Evolutionary conservation across 2,797 vertebrate genomes (phyloP).

Genomic region (Esox lucius): DNA sequence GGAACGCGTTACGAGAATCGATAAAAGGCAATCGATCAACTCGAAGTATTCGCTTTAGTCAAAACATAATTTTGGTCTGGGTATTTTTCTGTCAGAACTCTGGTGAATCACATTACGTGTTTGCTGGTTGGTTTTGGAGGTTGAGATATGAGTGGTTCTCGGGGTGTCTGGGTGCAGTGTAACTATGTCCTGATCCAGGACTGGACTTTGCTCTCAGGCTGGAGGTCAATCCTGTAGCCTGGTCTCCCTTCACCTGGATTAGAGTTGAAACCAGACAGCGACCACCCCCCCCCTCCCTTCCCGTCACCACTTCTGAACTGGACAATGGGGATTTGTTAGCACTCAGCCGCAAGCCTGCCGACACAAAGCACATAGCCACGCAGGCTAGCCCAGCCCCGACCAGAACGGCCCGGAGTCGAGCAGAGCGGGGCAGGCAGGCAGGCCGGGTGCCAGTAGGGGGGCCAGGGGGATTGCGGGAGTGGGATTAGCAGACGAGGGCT

Average conservation of each 20-base stretch:
- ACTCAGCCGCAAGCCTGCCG: slow-evolving; percentile 84
- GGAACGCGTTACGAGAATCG: background rate
- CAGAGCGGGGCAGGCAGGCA: slow-evolving; percentile 40
- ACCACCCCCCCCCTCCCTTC: slow-evolving; percentile 73
- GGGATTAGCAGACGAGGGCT: slow-evolving; percentile 89
- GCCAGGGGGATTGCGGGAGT: slow-evolving; percentile 54
- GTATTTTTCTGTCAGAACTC: slow-evolving; percentile 6
- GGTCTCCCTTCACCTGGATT: slow-evolving; percentile 85
- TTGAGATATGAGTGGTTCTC: slow-evolving; percentile 1
- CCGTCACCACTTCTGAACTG: slow-evolving; percentile 82
- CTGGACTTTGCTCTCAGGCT: slow-evolving; percentile 62
- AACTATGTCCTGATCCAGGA: slow-evolving; percentile 13
- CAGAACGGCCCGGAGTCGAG: background rate
- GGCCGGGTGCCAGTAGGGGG: slow-evolving; percentile 67
- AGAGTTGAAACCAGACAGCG: slow-evolving; percentile 97
- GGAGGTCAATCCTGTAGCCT: slow-evolving; percentile 34
- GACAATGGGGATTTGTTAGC: slow-evolving; percentile 97
- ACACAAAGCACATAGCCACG: slow-evolving; percentile 86
- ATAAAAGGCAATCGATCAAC: slow-evolving; percentile 7
- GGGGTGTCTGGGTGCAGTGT: background rate
- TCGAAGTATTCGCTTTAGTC: background rate
- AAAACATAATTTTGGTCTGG: too few species aligned
- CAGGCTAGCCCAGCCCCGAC: slow-evolving; percentile 36
- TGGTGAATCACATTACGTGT: slow-evolving; percentile 39
- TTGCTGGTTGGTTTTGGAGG: slow-evolving; percentile 23